Evolutionary conservation across 2,797 vertebrate species (phyloP), one percentile per base, ranked within the genome.

Genomic region (Sebastes matsubarae): DNA sequence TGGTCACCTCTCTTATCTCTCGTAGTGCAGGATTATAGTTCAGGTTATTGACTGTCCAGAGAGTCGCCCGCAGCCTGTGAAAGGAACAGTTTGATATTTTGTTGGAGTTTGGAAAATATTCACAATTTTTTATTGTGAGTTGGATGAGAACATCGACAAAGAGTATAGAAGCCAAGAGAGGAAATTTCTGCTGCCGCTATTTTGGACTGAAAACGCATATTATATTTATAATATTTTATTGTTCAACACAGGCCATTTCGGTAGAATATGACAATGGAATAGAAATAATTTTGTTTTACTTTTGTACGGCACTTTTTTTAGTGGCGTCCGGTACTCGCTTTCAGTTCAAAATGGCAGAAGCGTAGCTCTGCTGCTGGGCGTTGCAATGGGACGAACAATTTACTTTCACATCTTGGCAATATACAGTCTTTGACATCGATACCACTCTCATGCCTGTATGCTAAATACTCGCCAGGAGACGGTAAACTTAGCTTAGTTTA

Each of bases 1-100:
- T 29, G 57, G 42, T 50, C 11, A 9, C 34, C 58, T 71, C 57
- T 77, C 77, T 92, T 94, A 90, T 90, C 91, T 75, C 11, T 25
- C n/a, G 59, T 30, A 59, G 74, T 58, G 11, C 30, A 75, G 59
- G 72, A 72, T 80, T 85, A 4, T 25, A 67, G 78, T 24, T 70
- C 13, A 87, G 76, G 65, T 85, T 57, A 81, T 65, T 75, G 10
- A 72, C 24, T 64, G 68, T 58, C 38, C 11, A 27, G 36, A 69
- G 9, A 64, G 54, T 52, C 20, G 20, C n/a, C 29, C 18, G 24
- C 27, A 38, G 34, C 24, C 68, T 27, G 22, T 76, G 12, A 58
- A 60, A 66, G 46, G 57, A 84, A 72, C 18, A 54, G 30, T 71
- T 75, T 61, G 32, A 77, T 32, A 27, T 24, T 25, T 22, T 14